Percentiles rank a stretch among this genome's conserved stretches.
These are phyloP conservation scores for Caenorhabditis doughertyi DNA, from an alignment of 2,888 invertebrate genomes.

Conservation along the genomic window DNA sequence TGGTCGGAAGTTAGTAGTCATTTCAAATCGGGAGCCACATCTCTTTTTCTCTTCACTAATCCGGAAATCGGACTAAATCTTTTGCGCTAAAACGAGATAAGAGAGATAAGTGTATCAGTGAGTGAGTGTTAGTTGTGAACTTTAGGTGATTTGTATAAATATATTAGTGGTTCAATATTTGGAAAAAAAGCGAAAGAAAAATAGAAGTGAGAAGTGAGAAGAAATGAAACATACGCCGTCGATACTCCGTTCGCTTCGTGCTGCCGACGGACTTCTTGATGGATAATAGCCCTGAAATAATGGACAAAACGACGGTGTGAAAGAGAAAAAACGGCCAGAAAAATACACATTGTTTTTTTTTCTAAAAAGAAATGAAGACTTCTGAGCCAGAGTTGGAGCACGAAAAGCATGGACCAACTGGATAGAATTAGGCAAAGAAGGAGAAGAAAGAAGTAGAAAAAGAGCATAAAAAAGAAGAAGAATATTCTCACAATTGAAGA, in stretches of 20 bases:
- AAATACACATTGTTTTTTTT: slow-evolving; percentile 14
- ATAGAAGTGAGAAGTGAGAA: slow-evolving; percentile 26
- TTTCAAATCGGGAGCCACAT: background rate
- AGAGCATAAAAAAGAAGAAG: background rate
- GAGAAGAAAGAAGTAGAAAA: background rate
- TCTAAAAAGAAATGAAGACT: background rate
- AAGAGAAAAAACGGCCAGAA: slow-evolving; percentile 30
- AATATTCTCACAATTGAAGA: slow-evolving; percentile 24
- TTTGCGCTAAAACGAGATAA: slow-evolving; percentile 18
- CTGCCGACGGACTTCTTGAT: slow-evolving; percentile 71
- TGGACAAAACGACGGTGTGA: slow-evolving; percentile 42
- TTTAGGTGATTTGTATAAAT: slow-evolving; percentile 5
- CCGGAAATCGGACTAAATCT: slow-evolving; percentile 47
- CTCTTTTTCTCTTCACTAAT: too few relatives aligned
- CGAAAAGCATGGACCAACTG: slow-evolving; percentile 8
- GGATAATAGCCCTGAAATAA: slow-evolving; percentile 76
- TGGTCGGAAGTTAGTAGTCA: slow-evolving; percentile 36
- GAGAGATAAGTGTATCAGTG: slow-evolving; percentile 16
- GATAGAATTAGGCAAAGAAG: slow-evolving; percentile 47
- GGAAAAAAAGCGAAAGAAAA: slow-evolving; percentile 24
- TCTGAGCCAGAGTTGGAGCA: background rate
- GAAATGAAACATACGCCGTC: slow-evolving; percentile 67
- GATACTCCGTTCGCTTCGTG: slow-evolving; percentile 73
- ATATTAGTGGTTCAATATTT: background rate
- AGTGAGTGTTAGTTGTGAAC: background rate